Evolutionary conservation across 1,140 invertebrate species (phyloP).

Genomic region (Frieseomelitta varia): DNA sequence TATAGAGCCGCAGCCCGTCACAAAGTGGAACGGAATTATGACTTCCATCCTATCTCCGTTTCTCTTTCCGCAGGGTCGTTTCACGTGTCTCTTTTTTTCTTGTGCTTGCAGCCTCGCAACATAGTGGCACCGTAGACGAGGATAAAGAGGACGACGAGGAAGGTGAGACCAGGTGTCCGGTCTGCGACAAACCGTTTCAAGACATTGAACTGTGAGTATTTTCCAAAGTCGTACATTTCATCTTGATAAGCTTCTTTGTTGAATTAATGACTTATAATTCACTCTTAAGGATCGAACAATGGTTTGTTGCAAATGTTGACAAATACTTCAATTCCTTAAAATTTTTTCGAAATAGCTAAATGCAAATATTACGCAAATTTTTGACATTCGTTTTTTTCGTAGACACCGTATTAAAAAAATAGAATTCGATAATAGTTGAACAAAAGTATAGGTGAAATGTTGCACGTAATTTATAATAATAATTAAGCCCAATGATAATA

Average conservation of each 20-base stretch:
- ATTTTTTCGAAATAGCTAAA: too few species aligned
- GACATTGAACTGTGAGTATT: constrained; percentile 88
- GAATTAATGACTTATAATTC: background rate
- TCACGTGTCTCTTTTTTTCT: constrained; percentile 42
- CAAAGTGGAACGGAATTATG: constrained; percentile 48
- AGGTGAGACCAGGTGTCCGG: constrained; percentile 85
- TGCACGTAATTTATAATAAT: too few species aligned
- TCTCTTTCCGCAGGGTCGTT: background rate
- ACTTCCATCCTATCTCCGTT: constrained; percentile 37
- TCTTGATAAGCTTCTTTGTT: background rate
- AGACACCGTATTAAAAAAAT: too few species aligned
- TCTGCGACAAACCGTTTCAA: constrained; percentile 87
- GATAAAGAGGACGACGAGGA: constrained; percentile 86
- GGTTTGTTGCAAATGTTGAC: too few species aligned
- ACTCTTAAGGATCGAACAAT: background rate
- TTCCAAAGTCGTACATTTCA: background rate
- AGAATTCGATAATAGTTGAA: too few species aligned
- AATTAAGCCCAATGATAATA: too few species aligned
- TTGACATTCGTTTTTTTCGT: too few species aligned
- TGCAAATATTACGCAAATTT: too few species aligned
- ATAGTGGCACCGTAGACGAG: constrained; percentile 85
- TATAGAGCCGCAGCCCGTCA: constrained; percentile 52
- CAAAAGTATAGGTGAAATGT: too few species aligned
- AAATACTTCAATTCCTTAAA: too few species aligned
- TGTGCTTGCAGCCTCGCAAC: constrained; percentile 84